Base-by-base conservation (phyloP, 2,797 vertebrate species). In the Brachyrhaphis roseni region DNA sequence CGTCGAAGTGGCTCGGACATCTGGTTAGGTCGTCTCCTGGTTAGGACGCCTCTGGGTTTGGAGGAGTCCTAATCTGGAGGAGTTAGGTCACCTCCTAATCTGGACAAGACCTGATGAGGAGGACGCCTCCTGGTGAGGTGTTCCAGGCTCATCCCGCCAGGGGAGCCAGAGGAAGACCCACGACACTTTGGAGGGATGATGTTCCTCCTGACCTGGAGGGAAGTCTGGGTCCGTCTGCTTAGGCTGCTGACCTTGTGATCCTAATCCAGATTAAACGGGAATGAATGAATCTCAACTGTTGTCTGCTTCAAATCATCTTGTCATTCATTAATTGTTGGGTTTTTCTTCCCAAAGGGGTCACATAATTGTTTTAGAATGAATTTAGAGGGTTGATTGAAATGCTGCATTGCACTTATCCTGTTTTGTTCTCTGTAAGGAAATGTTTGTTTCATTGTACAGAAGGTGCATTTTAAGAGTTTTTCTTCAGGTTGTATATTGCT, bases 401-500 rank as follows among this genome's bases (percentile, higher is more conserved):
- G 84, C 88, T 91, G 82, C 87, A 62, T 90, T 92, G 89, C 86
- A 91, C 90, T 88, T 51, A 51, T 80, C 79, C 66, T 76, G 78
- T 75, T 79, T 74, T 88, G 74, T 71, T 87, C 78, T 77, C 71
- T 90, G 82, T 89, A 62, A 87, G 85, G 76, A 81, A 13, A 12
- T 59, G n/a, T 23, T 51, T 71, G 82, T 75, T 80, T 88, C 74
- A 91, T 91, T 93, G 90, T 93, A 91, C 82, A 89, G 77, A 81
- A 47, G 75, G 83, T 81, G 86, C 41, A 85, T 91, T 89, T 87
- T 83, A 82, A 90, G 62, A 83, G 84, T 85, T 82, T 76, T 13
- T 71, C 28, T 64, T 80, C 78, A 81, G 85, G 76, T 82, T 84
- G 28, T 51, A 72, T 71, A 64, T 64, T 76, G n/a, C 34, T 39